Conservation (phyloP, 2,888 invertebrate species). For the Xestia c-nigrum region DNA sequence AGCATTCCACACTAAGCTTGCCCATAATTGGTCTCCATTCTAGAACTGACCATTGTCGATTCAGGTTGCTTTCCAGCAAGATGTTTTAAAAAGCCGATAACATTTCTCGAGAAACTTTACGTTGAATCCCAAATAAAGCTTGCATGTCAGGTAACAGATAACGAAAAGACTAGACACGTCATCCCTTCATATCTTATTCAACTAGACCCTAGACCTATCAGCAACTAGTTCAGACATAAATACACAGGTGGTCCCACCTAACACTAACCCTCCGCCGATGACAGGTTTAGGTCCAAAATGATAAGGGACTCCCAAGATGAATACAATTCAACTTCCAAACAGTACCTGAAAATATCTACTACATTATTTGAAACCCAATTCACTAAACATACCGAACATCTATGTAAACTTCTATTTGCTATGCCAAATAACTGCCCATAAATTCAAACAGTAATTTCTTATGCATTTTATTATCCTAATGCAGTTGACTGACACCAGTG, state of each 20-base stretch:
- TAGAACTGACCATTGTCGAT: too few species aligned
- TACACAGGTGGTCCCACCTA: neutral
- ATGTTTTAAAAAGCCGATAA: too few species aligned
- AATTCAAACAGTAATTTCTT: neutral
- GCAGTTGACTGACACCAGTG: neutral
- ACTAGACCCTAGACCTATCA: constrained; percentile 2
- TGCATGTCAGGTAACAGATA: neutral
- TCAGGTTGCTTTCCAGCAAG: too few species aligned
- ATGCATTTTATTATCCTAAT: neutral
- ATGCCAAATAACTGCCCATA: constrained; percentile 6
- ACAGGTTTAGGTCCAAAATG: constrained; percentile 35
- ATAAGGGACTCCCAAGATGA: constrained; percentile 21
- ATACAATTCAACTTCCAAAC: constrained; percentile 36
- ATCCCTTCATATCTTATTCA: neutral
- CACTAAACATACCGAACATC: neutral
- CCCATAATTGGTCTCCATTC: too few species aligned
- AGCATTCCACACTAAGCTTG: too few species aligned
- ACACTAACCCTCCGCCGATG: constrained; percentile 8
- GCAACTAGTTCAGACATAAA: neutral
- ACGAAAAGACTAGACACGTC: neutral
- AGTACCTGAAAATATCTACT: constrained; percentile 13
- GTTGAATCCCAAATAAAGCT: too few species aligned
- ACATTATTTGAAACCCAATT: constrained; percentile 1
- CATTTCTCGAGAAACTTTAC: too few species aligned
- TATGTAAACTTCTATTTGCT: neutral